Percentiles rank a stretch among this genome's conserved stretches.
Conservation (phyloP, 2,797 vertebrate species). For the Sphaeramia orbicularis region DNA sequence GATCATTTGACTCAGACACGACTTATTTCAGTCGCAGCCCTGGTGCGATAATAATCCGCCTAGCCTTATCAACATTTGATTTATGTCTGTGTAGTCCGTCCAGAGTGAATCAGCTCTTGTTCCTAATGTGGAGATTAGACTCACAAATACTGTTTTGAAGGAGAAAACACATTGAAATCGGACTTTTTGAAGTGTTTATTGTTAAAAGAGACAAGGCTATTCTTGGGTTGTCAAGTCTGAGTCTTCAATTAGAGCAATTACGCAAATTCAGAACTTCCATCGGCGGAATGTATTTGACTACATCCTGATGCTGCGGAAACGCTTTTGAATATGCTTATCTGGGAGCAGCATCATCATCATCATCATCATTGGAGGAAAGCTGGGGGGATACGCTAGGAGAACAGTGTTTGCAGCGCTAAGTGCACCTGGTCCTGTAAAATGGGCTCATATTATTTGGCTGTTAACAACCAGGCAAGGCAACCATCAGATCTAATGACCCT, state of each 20-base stretch:
- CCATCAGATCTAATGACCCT: conserved; percentile 65
- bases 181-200: too few relatives aligned
- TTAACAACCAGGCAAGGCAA: conserved; percentile 65
- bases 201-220: not conserved
- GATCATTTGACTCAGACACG: not conserved
- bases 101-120: conserved; percentile 1
- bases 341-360: conserved; percentile 29
- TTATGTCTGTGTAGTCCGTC: conserved; percentile 9
- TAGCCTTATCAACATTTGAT: conserved; percentile 23
- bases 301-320: conserved; percentile 12
- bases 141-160: not conserved
- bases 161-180: not conserved
- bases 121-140: not conserved
- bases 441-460: conserved; percentile 60
- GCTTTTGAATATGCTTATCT: conserved; percentile 11
- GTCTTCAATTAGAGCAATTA: conserved; percentile 8
- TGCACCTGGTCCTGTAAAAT: conserved; percentile 62
- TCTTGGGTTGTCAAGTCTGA: not conserved
- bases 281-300: conserved; percentile 6
- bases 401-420: conserved; percentile 49
- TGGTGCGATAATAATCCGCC: conserved; percentile 3
- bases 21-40: conserved; percentile 10
- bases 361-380: too few relatives aligned
- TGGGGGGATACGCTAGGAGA: conserved; percentile 28
- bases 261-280: not conserved